Percentiles rank a stretch among this genome's conserved stretches.
Evolutionary conservation across 1,140 invertebrate genomes (phyloP).

Genomic region (Notospermus geniculatus): DNA sequence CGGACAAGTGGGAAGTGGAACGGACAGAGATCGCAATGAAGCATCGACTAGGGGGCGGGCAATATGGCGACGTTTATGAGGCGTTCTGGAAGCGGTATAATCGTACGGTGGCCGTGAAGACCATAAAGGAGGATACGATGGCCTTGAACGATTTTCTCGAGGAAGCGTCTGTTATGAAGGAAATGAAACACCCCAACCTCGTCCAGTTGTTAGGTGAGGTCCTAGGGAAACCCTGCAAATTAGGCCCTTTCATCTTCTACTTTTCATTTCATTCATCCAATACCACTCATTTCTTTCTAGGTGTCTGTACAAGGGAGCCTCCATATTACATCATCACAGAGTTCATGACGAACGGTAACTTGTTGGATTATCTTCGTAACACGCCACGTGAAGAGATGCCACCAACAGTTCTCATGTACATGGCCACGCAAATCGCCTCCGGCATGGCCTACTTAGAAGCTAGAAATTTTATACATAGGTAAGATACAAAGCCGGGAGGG

Average conservation of each 20-base stretch:
- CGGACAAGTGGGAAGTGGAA: constrained; percentile 70
- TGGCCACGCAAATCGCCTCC: constrained; percentile 97
- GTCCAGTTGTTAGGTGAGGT: constrained; percentile 84
- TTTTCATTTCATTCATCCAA: background rate
- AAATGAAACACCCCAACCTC: constrained; percentile 98
- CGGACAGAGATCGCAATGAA: constrained; percentile 98
- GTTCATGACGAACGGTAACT: constrained; percentile 97
- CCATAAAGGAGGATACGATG: constrained; percentile 99
- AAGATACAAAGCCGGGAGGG: too few relatives aligned
- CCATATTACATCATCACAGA: constrained; percentile 99
- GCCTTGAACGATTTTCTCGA: constrained; percentile 98
- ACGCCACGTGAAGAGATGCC: constrained; percentile 86
- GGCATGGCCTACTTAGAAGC: constrained; percentile 98
- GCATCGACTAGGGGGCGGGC: constrained; percentile 94
- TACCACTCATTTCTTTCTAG: constrained; percentile 47
- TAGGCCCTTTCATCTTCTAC: too few relatives aligned
- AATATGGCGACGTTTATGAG: constrained; percentile 99
- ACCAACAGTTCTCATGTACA: constrained; percentile 95
- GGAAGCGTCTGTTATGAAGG: constrained; percentile 99
- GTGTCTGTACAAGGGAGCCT: constrained; percentile 95
- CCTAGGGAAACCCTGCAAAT: too few relatives aligned
- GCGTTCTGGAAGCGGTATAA: constrained; percentile 96
- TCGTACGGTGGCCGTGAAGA: constrained; percentile 96
- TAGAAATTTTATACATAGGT: constrained; percentile 94
- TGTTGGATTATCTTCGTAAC: constrained; percentile 91